A percentile compares a stretch with the other conserved stretches of the same genome.
phyloP scores from a whole-genome alignment of 2,797 vertebrate genomes.

The Margarornis squamiger region DNA sequence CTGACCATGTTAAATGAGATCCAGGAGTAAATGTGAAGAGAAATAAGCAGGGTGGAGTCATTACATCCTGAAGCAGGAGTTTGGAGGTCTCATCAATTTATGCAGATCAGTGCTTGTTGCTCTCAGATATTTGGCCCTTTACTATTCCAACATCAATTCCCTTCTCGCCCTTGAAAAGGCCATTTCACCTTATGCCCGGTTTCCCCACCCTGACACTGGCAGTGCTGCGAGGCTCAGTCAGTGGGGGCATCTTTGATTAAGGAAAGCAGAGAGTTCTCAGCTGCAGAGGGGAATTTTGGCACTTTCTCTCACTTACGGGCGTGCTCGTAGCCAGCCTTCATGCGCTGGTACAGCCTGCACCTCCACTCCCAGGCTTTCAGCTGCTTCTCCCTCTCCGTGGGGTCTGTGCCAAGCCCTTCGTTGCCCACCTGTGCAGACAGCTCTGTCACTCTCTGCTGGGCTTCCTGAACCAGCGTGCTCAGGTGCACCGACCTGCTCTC shows the following conservation, averaged over 20 bases:
- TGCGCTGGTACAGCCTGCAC: slow-evolving; percentile 89
- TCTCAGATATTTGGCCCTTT: not conserved
- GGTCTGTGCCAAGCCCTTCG: slow-evolving; percentile 83
- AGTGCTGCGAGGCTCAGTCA: not conserved
- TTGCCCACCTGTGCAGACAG: slow-evolving; percentile 82
- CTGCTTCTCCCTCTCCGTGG: slow-evolving; percentile 87
- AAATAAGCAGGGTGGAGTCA: not conserved
- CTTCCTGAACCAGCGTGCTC: slow-evolving; percentile 84
- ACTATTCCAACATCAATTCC: not conserved
- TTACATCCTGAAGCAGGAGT: not conserved
- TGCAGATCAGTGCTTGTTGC: not conserved
- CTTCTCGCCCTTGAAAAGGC: not conserved
- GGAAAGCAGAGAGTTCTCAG: not conserved
- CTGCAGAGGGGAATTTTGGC: not conserved
- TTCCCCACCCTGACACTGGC: not conserved
- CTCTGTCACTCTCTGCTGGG: slow-evolving; percentile 84
- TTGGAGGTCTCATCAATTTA: not conserved
- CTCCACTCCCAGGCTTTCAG: slow-evolving; percentile 92
- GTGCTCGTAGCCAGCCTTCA: slow-evolving; percentile 89
- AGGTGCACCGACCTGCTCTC: slow-evolving; percentile 87
- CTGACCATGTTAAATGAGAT: not conserved
- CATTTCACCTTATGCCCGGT: not conserved
- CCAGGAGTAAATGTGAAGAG: not conserved
- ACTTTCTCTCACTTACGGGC: slow-evolving; percentile 83
- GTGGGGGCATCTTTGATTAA: not conserved